Conservation (phyloP, 2,888 invertebrate species). For the Pseudococcus jackbeardsleyi region DNA sequence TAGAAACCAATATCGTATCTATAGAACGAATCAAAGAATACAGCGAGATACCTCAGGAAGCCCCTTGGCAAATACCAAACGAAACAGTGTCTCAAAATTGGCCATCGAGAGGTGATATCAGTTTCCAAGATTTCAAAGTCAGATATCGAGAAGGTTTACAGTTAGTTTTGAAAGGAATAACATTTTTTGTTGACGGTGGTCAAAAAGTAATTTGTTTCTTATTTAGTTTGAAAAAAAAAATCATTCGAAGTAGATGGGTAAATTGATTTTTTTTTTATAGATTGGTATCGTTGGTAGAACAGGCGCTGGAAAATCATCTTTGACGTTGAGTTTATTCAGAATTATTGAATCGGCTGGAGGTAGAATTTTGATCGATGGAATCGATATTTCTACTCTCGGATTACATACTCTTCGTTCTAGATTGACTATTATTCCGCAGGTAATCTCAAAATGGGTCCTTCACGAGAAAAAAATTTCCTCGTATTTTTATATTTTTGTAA, state of each 20-base stretch:
- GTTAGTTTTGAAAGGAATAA: slow-evolving; percentile 85
- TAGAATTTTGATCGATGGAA: slow-evolving; percentile 84
- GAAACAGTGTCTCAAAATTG: slow-evolving; percentile 73
- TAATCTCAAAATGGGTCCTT: slow-evolving; percentile 56
- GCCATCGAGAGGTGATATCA: slow-evolving; percentile 86
- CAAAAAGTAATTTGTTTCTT: slow-evolving; percentile 77
- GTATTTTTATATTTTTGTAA: too few relatives aligned
- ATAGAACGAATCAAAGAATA: slow-evolving; percentile 98
- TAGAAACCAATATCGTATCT: slow-evolving; percentile 97
- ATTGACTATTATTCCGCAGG: slow-evolving; percentile 72
- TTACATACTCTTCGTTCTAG: slow-evolving; percentile 85
- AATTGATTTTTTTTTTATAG: slow-evolving; percentile 66
- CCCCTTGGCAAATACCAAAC: slow-evolving; percentile 29
- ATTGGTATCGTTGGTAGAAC: slow-evolving; percentile 91
- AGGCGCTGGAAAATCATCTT: slow-evolving; percentile 92
- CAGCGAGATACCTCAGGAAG: slow-evolving; percentile 81
- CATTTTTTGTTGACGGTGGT: slow-evolving; percentile 82
- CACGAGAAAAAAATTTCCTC: too few relatives aligned
- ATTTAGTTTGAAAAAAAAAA: background rate
- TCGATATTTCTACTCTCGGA: slow-evolving; percentile 85
- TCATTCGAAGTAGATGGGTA: too few relatives aligned
- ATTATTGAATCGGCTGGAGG: slow-evolving; percentile 89
- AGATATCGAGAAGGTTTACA: slow-evolving; percentile 89
- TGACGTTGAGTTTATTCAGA: slow-evolving; percentile 89
- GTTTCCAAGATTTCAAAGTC: slow-evolving; percentile 85